A percentile compares a stretch with the other conserved stretches of the same genome.
phyloP scores from a whole-genome alignment of 1,140 invertebrate species.

The Drosophila seguyi region DNA sequence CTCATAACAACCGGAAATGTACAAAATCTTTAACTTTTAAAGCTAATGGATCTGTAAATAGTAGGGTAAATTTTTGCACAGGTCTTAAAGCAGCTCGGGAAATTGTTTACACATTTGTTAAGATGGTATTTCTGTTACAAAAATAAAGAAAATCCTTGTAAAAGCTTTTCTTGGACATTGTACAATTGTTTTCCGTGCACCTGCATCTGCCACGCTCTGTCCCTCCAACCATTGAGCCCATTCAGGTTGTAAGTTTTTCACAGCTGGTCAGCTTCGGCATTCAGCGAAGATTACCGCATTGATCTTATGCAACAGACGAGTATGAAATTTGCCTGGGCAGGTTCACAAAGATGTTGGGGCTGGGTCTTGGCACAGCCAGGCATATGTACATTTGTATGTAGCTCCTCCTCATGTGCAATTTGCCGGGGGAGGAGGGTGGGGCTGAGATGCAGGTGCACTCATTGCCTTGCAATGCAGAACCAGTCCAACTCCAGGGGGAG shows the following conservation, averaged over 20 bases:
- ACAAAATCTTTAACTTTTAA: not conserved
- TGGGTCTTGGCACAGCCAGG: constrained; percentile 16
- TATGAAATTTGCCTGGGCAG: constrained; percentile 62
- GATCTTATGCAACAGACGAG: constrained; percentile 63
- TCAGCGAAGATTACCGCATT: constrained; percentile 66
- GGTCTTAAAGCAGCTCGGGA: too few species aligned
- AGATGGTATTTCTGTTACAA: too few species aligned
- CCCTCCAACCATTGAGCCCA: constrained; percentile 12
- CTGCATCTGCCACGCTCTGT: constrained; percentile 20
- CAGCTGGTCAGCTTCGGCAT: constrained; percentile 60
- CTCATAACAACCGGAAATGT: not conserved
- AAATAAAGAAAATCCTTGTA: too few species aligned
- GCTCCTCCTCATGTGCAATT: constrained; percentile 50
- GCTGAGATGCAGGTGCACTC: constrained; percentile 53
- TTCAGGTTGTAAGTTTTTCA: constrained; percentile 50
- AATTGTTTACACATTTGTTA: too few species aligned
- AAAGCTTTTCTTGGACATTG: not conserved
- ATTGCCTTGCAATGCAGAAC: constrained; percentile 58
- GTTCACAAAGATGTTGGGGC: constrained; percentile 38
- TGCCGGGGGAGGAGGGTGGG: constrained; percentile 16
- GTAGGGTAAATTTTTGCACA: too few species aligned
- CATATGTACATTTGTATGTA: not conserved
- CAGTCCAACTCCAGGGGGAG: constrained; percentile 36
- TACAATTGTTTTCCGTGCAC: constrained; percentile 5
- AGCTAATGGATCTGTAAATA: too few species aligned